A percentile compares a stretch with the other conserved stretches of the same genome.
Evolutionary conservation across 2,888 invertebrate species (phyloP).

Genomic region (Quadriops clusia): DNA sequence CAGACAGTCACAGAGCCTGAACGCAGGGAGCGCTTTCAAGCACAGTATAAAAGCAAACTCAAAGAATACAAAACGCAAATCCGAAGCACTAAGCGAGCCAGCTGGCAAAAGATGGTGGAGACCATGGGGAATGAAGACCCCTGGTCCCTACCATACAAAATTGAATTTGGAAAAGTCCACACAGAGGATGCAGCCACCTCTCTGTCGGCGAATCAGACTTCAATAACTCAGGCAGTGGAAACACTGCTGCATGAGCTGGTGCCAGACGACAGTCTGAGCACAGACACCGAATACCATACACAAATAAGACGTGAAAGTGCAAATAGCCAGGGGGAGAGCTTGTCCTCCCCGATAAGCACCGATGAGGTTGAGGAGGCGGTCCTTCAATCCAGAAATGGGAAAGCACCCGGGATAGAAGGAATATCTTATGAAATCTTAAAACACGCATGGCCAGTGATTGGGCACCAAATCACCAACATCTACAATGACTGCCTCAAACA

Average conservation of each 20-base stretch:
- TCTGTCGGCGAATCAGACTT: too few species aligned
- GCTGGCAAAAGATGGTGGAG: slow-evolving; percentile 11
- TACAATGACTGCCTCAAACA: slow-evolving; percentile 7
- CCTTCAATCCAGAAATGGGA: slow-evolving; percentile 4
- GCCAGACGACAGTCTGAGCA: slow-evolving; percentile 6
- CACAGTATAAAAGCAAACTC: not conserved
- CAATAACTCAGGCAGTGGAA: slow-evolving; percentile 7
- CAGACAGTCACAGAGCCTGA: not conserved
- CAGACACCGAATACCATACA: slow-evolving; percentile 1
- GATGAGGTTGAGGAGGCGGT: slow-evolving; percentile 1
- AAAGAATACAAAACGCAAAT: slow-evolving; percentile 6
- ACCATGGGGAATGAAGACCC: slow-evolving; percentile 9
- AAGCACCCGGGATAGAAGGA: slow-evolving; percentile 9
- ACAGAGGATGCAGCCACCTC: slow-evolving; percentile 5
- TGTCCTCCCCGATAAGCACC: not conserved
- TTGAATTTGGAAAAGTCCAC: slow-evolving; percentile 3
- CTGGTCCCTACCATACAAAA: slow-evolving; percentile 12
- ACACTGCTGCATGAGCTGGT: slow-evolving; percentile 7
- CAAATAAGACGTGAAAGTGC: not conserved
- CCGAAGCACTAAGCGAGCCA: slow-evolving; percentile 1
- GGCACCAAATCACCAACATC: slow-evolving; percentile 3
- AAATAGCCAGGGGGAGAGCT: not conserved
- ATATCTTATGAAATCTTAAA: slow-evolving; percentile 10
- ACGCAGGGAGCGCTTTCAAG: slow-evolving; percentile 1
- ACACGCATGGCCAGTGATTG: too few species aligned